Base-by-base conservation (phyloP, 2,113 vertebrate species). In the Plecturocebus donacophilus region DNA sequence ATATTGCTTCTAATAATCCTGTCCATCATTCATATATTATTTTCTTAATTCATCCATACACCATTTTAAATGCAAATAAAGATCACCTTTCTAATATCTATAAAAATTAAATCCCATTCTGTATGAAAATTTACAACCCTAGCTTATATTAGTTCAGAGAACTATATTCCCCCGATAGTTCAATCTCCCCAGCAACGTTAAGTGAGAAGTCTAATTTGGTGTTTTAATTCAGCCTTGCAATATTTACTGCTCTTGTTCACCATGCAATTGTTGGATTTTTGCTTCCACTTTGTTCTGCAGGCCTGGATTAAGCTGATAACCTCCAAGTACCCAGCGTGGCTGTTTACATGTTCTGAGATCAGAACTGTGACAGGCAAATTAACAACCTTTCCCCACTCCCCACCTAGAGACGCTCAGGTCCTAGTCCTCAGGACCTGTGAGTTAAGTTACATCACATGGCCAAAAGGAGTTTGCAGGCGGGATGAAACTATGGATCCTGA, bases 51-150 rank as follows among this genome's bases (percentile, higher is more conserved):
- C 47, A 61, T 25, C 52, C 2, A 27, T 30, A 13, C 19, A 32
- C 40, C 52, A 32, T 75, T 85, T 81, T 94, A 75, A 94, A 75
- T 81, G 92, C 75, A 94, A 91, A 94, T 86, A 75, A 64, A 82
- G n/a, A 83, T 93, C 75, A 61, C 76, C 58, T 87, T 83, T 49
- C 49, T 58, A 38, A 45, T 66, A n/a, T 11, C 70, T 61, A 19
- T 47, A 87, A 71, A 83, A 93, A 96, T 56, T 40, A 64, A 95
- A 93, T 11, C 35, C 14, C 76, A 30, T 58, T 76, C 11, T 12
- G 8, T 23, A 38, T 17, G 91, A 83, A 77, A 76, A 86, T 56
- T 23, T 58, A 86, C 35, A 90, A 8, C 45, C 42, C 4, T 8
- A 27, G 49, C 35, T 52, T 56, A 4, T 14, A 27, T 70, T 2